Evolutionary conservation across 2,888 invertebrate genomes (phyloP).

Genomic region (Philereme transversata): DNA sequence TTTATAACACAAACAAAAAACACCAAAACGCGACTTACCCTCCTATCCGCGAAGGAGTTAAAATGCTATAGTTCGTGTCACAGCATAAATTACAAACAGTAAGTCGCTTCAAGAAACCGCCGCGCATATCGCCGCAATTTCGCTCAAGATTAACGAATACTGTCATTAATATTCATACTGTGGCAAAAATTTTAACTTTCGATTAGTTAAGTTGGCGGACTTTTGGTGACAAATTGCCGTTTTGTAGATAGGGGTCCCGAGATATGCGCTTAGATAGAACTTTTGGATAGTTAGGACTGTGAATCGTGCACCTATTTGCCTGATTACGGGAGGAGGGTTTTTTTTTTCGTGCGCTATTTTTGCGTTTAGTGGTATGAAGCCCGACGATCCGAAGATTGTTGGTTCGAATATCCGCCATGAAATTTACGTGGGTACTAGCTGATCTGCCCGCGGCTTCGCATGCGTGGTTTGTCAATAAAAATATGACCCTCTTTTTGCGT

Average conservation of each 20-base stretch:
- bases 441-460: no score
- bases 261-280: background rate
- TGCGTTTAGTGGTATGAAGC: no score
- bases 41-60: conserved; percentile 78
- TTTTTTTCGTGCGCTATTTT: no score
- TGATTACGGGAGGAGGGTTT: no score
- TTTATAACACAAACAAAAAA: conserved; percentile 25
- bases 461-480: no score
- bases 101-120: conserved; percentile 76
- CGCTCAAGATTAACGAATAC: conserved; percentile 80
- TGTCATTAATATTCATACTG: conserved; percentile 73
- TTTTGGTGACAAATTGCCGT: conserved; percentile 31
- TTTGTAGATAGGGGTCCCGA: conserved; percentile 10
- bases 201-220: conserved; percentile 56
- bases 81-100: conserved; percentile 78
- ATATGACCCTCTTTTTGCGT: no score
- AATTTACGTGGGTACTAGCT: no score
- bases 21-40: conserved; percentile 42
- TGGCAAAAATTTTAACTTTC: conserved; percentile 55
- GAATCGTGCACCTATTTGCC: background rate
- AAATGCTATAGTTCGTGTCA: conserved; percentile 82
- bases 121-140: conserved; percentile 80
- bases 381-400: no score
- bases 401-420: no score
- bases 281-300: background rate